These are phyloP conservation scores for Halocaridina rubra DNA, from an alignment of 2,888 invertebrate genomes.

Conservation along the genomic window DNA sequence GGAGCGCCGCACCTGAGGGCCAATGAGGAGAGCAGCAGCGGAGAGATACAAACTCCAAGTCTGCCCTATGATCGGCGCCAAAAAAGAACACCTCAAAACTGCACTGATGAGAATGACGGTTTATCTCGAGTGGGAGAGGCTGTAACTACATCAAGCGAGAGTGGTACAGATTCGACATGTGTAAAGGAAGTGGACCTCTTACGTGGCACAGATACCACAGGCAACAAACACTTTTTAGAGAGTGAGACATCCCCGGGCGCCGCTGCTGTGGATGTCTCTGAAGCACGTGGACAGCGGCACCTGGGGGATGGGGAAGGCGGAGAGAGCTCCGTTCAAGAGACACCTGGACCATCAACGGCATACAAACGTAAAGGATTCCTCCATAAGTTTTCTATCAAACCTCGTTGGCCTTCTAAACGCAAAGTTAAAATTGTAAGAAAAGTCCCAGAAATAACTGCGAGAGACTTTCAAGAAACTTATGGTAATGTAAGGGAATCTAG, in stretches of 20 bases:
- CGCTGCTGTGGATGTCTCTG: conserved; percentile 63
- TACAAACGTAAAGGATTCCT: conserved; percentile 66
- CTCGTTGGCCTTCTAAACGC: conserved; percentile 66
- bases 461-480: conserved; percentile 66
- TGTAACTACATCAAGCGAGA: conserved; percentile 49
- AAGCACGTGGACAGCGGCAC: conserved; percentile 52
- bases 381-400: conserved; percentile 65
- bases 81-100: conserved; percentile 22
- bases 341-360: conserved; percentile 14
- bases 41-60: conserved; percentile 13
- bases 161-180: conserved; percentile 36
- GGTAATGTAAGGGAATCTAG: conserved; percentile 33
- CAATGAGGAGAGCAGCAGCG: conserved; percentile 35
- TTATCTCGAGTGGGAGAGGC: conserved; percentile 24
- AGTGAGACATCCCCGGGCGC: conserved; percentile 61
- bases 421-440: conserved; percentile 60
- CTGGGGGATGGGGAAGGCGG: conserved; percentile 36
- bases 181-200: conserved; percentile 15
- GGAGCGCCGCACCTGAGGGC: conserved; percentile 36
- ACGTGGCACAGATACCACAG: background rate
- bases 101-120: conserved; percentile 27
- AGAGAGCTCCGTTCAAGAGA: conserved; percentile 25
- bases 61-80: conserved; percentile 38
- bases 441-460: conserved; percentile 64
- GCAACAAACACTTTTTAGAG: conserved; percentile 54